These are phyloP conservation scores for Tenrec ecaudatus DNA, from an alignment of 2,113 vertebrate genomes.

Conservation along the genomic window DNA sequence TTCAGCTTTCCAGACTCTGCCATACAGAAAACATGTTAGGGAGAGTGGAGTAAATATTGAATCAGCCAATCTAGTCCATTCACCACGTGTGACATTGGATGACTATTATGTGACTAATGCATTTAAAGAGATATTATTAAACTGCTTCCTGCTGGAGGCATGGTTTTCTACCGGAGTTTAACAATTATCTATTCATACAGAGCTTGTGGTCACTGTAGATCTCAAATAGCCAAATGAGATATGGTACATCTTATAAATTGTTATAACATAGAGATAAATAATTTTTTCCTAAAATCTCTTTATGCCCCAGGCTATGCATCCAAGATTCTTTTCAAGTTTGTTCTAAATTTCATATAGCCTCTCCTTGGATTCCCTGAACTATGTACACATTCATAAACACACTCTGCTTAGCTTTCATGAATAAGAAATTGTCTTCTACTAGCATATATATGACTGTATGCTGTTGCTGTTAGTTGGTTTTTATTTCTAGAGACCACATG, in stretches of 20 bases:
- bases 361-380: slow-evolving; percentile 14
- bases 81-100: background rate
- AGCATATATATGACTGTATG: background rate
- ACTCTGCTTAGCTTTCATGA: background rate
- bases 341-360: background rate
- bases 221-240: background rate
- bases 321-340: background rate
- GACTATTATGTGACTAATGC: background rate
- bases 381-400: background rate
- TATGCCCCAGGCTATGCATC: background rate
- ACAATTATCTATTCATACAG: background rate
- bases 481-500: background rate
- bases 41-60: slow-evolving; percentile 1
- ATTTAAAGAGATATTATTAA: slow-evolving; percentile 5
- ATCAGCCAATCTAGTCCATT: background rate
- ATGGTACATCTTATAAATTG: background rate
- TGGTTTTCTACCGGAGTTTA: slow-evolving; percentile 16
- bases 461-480: background rate
- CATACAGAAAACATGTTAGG: slow-evolving; percentile 18
- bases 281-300: slow-evolving; percentile 27
- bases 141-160: background rate
- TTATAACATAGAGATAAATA: background rate
- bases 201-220: background rate
- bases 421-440: background rate
- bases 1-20: slow-evolving; percentile 22